These are phyloP conservation scores for Bombus soroeensis DNA, from an alignment of 1,140 invertebrate species.

Conservation along the genomic window DNA sequence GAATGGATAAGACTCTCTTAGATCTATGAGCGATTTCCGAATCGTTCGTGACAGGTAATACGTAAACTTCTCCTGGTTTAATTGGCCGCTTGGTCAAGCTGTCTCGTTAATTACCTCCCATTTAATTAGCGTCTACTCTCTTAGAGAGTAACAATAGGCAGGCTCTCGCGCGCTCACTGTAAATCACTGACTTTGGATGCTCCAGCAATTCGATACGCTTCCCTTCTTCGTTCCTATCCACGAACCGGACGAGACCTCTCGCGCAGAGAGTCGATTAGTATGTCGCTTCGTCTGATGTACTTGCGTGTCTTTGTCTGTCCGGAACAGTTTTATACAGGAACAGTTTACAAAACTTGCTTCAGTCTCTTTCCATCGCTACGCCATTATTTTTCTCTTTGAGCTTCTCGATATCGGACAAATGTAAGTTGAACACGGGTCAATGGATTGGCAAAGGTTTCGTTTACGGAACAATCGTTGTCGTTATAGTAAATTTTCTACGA, in stretches of 20 bases:
- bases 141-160: slow-evolving; percentile 37
- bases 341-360: not conserved
- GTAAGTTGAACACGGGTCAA: not conserved
- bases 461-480: not conserved
- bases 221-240: not conserved
- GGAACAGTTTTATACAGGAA: not conserved
- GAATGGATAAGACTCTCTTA: slow-evolving; percentile 16
- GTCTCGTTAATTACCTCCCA: slow-evolving; percentile 68
- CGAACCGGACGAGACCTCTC: not conserved
- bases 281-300: not conserved
- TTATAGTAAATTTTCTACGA: not conserved
- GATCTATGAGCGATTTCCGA: slow-evolving; percentile 60
- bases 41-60: slow-evolving; percentile 44
- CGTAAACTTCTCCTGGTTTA: slow-evolving; percentile 61
- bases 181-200: slow-evolving; percentile 63
- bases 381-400: not conserved
- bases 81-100: slow-evolving; percentile 63
- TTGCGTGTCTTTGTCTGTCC: not conserved
- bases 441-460: not conserved
- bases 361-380: no score
- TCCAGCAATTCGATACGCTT: slow-evolving; percentile 45
- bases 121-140: slow-evolving; percentile 67
- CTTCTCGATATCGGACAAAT: not conserved
- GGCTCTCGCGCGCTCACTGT: slow-evolving; percentile 14
- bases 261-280: slow-evolving; percentile 25